Evolutionary conservation across 2,797 vertebrate genomes (phyloP).

Genomic region (Eurystomus glaucurus): DNA sequence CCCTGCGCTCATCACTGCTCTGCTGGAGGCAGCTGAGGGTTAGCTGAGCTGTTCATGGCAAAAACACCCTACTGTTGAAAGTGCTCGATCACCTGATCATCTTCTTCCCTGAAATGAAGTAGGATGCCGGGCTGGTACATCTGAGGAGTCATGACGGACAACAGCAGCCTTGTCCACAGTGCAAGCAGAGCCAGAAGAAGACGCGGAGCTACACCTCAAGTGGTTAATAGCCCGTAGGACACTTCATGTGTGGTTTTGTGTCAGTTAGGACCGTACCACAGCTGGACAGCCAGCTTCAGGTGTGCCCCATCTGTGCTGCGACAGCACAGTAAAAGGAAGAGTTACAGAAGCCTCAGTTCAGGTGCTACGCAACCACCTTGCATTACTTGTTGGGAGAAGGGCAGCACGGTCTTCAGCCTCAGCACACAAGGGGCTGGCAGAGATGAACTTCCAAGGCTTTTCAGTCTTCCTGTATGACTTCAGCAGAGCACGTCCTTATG

Average conservation of each 20-base stretch:
- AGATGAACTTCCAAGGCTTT: neutral
- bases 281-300: neutral
- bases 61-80: neutral
- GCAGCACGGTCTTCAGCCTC: neutral
- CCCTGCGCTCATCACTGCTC: neutral
- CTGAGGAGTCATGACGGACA: fast-evolving
- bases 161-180: neutral
- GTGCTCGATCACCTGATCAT: neutral
- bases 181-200: neutral
- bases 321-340: neutral
- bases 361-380: fast-evolving
- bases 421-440: fast-evolving
- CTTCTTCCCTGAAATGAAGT: neutral
- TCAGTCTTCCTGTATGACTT: neutral
- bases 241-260: neutral
- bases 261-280: neutral
- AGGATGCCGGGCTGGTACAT: neutral
- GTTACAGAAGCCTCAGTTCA: neutral
- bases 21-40: neutral
- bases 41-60: neutral
- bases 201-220: neutral
- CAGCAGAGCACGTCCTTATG: neutral
- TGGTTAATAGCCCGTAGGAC: neutral
- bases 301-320: fast-evolving
- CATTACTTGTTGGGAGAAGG: neutral